phyloP scores from a whole-genome alignment of 2,888 invertebrate species.

The Lordiphosa fenestrarum region DNA sequence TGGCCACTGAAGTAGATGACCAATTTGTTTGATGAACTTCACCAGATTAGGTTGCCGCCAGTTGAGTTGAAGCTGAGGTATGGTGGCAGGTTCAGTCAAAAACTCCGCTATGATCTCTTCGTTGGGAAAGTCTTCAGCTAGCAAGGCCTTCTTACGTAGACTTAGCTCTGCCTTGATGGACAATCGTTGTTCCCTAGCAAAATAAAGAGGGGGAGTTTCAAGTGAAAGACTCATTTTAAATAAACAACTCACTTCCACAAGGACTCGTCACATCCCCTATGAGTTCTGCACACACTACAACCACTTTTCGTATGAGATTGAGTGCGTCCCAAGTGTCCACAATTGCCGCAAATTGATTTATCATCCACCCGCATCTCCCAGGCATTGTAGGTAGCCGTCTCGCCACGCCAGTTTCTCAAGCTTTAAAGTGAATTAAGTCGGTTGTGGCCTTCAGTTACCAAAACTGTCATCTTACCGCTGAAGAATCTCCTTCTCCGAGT shows the following conservation, averaged over 20 bases:
- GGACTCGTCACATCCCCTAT: conserved; percentile 83
- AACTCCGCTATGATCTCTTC: conserved; percentile 89
- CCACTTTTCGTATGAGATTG: conserved; percentile 84
- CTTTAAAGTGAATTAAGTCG: conserved; percentile 72
- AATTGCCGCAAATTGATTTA: conserved; percentile 85
- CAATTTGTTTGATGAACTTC: conserved; percentile 86
- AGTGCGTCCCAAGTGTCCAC: conserved; percentile 86
- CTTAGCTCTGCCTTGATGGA: conserved; percentile 86
- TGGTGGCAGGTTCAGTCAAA: conserved; percentile 82
- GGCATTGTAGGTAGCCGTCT: conserved; percentile 82
- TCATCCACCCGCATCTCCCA: conserved; percentile 82
- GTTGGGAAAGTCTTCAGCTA: conserved; percentile 85
- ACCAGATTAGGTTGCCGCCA: conserved; percentile 86
- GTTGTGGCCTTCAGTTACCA: rapidly evolving
- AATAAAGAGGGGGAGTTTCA: background rate
- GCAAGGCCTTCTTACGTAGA: conserved; percentile 85
- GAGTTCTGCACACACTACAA: conserved; percentile 84
- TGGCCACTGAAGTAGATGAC: conserved; percentile 86
- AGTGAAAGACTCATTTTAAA: rapidly evolving
- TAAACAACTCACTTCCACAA: conserved; percentile 82
- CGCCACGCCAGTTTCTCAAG: conserved; percentile 84
- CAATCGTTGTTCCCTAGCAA: conserved; percentile 83
- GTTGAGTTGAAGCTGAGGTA: conserved; percentile 82
- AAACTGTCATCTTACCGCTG: conserved; percentile 80
- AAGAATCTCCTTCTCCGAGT: conserved; percentile 84